Evolutionary conservation across 2,797 vertebrate species (phyloP), one percentile per base, ranked within the genome.

Genomic region (Mareca penelope): DNA sequence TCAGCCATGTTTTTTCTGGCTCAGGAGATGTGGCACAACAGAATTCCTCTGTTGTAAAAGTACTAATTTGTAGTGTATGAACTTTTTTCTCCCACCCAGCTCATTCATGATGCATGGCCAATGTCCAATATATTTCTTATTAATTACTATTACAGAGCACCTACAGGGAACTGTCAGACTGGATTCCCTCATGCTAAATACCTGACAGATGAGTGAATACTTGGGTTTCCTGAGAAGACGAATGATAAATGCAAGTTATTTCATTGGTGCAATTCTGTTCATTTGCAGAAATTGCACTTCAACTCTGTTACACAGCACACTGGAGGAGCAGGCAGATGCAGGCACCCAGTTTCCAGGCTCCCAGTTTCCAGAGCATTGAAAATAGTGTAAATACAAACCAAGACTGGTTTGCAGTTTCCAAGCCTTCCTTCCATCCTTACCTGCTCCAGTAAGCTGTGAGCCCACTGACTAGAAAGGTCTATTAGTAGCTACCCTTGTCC

Each of bases 381-480:
- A 71, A 24, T 15, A 55, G 19, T 37, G 21, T 55, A 71, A 71
- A 40, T 55, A 40, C 12, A 6, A 12, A 29, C 50, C 10, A 71
- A 79, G 59, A 15, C 23, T 33, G 52, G 5, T 10, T 29, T 2
- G 16, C 11, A n/a, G 12, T 40, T 94, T 77, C 31, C 52, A 63
- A 63, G 46, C 21, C 31, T 72, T 80, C 31, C 15, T 44, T 80
- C 22, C 29, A 71, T 19, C 37, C 17, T 81, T 59, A 67, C 21
- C 14, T 77, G 40, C 50, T 85, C 40, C 65, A 65, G 33, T 72
- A 64, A 80, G 50, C 24, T 59, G n/a, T 12, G 10, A 79, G 7
- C 29, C 33, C 13, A 28, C 72, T 88, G 82, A 88, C 91, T 85
- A 80, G 50, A 81, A 91, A 93, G 68, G 29, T 75, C 83, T 88